Evolutionary conservation across 2,888 invertebrate genomes (phyloP).

Genomic region (Odontocerum albicorne): DNA sequence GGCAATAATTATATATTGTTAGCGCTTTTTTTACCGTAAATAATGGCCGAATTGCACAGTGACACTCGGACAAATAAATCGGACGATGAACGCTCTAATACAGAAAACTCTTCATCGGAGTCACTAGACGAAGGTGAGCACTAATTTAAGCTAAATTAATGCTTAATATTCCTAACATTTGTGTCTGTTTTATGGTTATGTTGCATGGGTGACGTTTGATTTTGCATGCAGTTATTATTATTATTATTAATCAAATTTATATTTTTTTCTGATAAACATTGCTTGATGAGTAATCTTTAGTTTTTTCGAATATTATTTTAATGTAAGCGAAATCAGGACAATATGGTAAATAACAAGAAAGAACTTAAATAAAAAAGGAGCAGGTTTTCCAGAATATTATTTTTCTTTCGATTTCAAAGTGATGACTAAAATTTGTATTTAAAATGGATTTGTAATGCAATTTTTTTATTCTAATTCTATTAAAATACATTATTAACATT

Average conservation of each 20-base stretch:
- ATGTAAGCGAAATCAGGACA: neutral
- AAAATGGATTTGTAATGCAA: no score
- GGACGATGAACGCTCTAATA: conserved; percentile 5
- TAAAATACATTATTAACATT: no score
- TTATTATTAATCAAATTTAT: no score
- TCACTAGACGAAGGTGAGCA: no score
- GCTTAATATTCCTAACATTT: neutral
- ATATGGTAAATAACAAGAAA: no score
- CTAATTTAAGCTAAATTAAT: no score
- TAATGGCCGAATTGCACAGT: conserved; percentile 19
- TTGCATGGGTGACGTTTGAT: conserved; percentile 12
- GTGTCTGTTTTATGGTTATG: conserved; percentile 16
- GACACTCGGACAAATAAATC: conserved; percentile 10
- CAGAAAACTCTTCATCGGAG: neutral
- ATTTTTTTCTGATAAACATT: neutral
- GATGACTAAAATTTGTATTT: no score
- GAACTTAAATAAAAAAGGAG: no score
- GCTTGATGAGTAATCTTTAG: neutral
- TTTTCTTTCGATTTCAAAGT: no score
- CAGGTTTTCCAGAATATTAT: no score
- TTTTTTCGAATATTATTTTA: neutral
- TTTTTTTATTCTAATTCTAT: no score
- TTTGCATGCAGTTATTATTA: conserved; percentile 4
- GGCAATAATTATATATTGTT: neutral
- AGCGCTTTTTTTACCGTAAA: neutral